phyloP scores from a whole-genome alignment of 2,113 vertebrate species.

The Phoxinus phoxinus region DNA sequence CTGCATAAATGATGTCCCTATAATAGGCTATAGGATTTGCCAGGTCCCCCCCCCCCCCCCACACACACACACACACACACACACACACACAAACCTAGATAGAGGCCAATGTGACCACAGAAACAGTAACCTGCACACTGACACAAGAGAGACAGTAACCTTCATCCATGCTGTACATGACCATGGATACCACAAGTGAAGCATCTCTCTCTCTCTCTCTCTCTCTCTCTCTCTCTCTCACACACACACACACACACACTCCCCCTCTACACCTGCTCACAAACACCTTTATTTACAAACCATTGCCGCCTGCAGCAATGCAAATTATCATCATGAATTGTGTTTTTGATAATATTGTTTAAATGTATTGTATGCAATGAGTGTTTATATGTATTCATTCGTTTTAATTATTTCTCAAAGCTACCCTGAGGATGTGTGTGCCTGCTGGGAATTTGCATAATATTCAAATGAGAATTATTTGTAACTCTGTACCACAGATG shows the following conservation, averaged over 20 bases:
- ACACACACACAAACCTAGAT: slow-evolving; percentile 57
- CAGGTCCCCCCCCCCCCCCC: rapidly evolving
- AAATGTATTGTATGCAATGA: neutral
- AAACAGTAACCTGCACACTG: slow-evolving; percentile 45
- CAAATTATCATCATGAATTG: slow-evolving; percentile 28
- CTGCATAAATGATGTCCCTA: too few species aligned
- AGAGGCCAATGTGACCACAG: slow-evolving; percentile 49
- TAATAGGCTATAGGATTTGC: too few species aligned
- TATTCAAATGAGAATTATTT: slow-evolving; percentile 42
- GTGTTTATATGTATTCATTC: slow-evolving; percentile 31
- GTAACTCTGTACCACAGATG: slow-evolving; percentile 49
- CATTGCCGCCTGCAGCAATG: neutral
- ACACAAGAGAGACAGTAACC: slow-evolving; percentile 42
- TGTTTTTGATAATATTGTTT: slow-evolving; percentile 6
- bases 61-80: slow-evolving; percentile 59
- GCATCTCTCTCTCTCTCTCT: neutral
- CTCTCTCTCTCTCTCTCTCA: neutral
- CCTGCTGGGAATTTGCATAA: slow-evolving; percentile 40
- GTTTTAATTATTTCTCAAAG: slow-evolving; percentile 13
- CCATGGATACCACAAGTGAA: slow-evolving; percentile 49
- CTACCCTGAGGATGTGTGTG: slow-evolving; percentile 41
- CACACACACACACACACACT: neutral
- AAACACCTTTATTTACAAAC: neutral
- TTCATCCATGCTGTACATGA: slow-evolving; percentile 54
- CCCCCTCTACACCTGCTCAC: neutral